Base-by-base conservation (phyloP, 2,797 vertebrate genomes). In the Loris lydekkerianus region DNA sequence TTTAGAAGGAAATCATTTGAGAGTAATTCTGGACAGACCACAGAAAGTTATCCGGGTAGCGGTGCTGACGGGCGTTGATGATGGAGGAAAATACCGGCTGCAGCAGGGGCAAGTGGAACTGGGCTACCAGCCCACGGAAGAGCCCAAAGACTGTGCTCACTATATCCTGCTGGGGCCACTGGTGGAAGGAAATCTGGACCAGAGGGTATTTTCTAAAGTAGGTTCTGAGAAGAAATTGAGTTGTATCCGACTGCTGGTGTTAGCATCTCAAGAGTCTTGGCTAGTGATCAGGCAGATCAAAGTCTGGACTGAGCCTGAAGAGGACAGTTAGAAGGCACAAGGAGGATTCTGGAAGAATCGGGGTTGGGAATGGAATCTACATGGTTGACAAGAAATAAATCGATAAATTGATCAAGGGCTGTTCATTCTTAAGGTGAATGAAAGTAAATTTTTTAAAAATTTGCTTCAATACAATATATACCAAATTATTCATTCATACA, bases 201-300 rank as follows among this genome's bases (percentile, higher is more conserved):
- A 34, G 95, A 49, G 8, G 4, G 98, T 98, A 1, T 49, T 98
- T 95, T 97, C 98, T 27, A 97, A 49, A 18, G 94, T 13, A 1
- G 95, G 61, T 31, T 46, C 98, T 17, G 94, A 94, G 0, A 49
- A 95, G 29, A 15, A 97, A 0, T 97, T 98, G 21, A 98, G 98
- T 0, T 99, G 99, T 7, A 93, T 99, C 83, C 98, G 98, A 94
- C 98, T 99, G 67, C 91, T 78, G 13, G 98, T 99, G 25, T 99
- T 98, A 0, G 97, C 7, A 3, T 82, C 63, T 7, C 99, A 99
- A 97, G 96, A 94, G 0, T 98, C 98, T n/a, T 99, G 99, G 98
- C 95, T 99, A 14, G 98, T 99, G 81, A 98, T 99, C 86, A 96
- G 29, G 15, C 99, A 98, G 92, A 98, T 99, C 40, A 97, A 98